These are phyloP conservation scores for Stenurella melanura DNA, from an alignment of 2,888 invertebrate genomes.

Conservation along the genomic window DNA sequence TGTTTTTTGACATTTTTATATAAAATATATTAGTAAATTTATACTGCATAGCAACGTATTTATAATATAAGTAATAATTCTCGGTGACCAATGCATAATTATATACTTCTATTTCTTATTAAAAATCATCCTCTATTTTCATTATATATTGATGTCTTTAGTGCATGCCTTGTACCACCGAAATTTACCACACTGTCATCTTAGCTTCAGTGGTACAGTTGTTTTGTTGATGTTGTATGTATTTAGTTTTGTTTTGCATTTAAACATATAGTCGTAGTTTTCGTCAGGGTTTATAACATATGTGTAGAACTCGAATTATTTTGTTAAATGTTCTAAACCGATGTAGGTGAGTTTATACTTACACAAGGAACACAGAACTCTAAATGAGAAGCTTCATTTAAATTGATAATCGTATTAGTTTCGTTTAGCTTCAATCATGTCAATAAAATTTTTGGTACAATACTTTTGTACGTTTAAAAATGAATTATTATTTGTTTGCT, in stretches of 20 bases:
- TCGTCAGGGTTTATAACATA: constrained; percentile 28
- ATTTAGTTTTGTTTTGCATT: constrained; percentile 25
- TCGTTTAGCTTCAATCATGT: background rate
- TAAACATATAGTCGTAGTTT: constrained; percentile 21
- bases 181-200: constrained; percentile 23
- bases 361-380: background rate
- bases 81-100: constrained; percentile 63
- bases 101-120: constrained; percentile 62
- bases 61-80: constrained; percentile 57
- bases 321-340: background rate
- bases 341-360: background rate
- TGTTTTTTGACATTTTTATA: constrained; percentile 51
- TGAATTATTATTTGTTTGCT: too few relatives aligned
- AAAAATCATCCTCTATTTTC: constrained; percentile 53
- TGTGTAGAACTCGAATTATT: background rate
- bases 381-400: background rate
- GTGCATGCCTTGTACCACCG: constrained; percentile 28
- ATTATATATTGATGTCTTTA: constrained; percentile 31
- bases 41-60: constrained; percentile 62
- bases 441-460: too few relatives aligned
- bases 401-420: background rate
- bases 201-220: constrained; percentile 12
- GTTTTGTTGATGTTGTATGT: constrained; percentile 38
- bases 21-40: constrained; percentile 54
- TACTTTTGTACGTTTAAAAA: too few relatives aligned